Evolutionary conservation across 1,140 invertebrate genomes (phyloP).

Genomic region (Zaprionus africanus): DNA sequence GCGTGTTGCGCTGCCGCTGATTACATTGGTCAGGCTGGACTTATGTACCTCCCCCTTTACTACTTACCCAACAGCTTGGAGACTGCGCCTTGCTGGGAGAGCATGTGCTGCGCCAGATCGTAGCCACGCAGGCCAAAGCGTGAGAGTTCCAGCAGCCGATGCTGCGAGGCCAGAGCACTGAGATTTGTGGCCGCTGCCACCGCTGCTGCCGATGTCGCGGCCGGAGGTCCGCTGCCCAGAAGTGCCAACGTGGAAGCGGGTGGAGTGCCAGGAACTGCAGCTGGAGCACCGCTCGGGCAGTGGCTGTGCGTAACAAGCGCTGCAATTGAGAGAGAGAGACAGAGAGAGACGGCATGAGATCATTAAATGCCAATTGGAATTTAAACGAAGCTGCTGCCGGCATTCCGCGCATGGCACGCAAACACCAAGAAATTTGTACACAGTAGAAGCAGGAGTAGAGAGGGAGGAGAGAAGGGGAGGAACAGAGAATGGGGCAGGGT

Average conservation of each 20-base stretch:
- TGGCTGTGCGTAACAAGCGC: constrained; percentile 59
- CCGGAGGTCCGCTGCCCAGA: constrained; percentile 80
- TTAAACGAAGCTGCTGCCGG: constrained; percentile 81
- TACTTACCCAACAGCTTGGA: constrained; percentile 94
- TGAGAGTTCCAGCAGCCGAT: constrained; percentile 92
- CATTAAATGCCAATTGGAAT: constrained; percentile 81
- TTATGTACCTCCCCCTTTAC: background rate
- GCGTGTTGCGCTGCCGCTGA: constrained; percentile 59
- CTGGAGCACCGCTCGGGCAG: constrained; percentile 79
- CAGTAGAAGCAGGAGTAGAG: constrained; percentile 6
- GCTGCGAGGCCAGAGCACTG: constrained; percentile 89
- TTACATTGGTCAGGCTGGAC: constrained; percentile 66
- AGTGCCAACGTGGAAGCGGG: constrained; percentile 83
- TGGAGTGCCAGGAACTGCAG: constrained; percentile 84
- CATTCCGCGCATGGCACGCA: constrained; percentile 80
- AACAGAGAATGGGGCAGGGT: background rate
- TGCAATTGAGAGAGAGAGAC: constrained; percentile 38
- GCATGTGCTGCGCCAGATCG: constrained; percentile 94
- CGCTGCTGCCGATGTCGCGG: constrained; percentile 53
- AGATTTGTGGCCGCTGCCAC: constrained; percentile 86
- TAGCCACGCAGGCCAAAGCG: constrained; percentile 93
- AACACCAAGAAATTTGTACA: constrained; percentile 81
- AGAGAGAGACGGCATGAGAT: constrained; percentile 39
- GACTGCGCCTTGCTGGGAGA: constrained; percentile 95
- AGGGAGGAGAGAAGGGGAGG: background rate